Evolutionary conservation across 2,888 invertebrate species (phyloP).

Genomic region (Pandemis heparana): DNA sequence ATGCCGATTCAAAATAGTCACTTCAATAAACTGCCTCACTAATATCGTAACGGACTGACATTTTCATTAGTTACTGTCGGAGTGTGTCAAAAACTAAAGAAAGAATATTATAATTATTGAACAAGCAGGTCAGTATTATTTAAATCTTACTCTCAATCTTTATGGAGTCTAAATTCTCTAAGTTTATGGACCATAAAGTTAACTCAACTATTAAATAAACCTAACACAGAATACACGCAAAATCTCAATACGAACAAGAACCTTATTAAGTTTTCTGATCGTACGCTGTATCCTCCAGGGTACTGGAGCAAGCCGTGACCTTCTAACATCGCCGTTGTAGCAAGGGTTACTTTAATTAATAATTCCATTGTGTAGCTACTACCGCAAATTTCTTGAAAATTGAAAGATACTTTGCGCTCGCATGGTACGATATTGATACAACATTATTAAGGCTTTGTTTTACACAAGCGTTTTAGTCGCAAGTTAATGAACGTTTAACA

Average conservation of each 20-base stretch:
- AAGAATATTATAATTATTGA: background rate
- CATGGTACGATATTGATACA: constrained; percentile 5
- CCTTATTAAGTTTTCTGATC: background rate
- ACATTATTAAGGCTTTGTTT: constrained; percentile 8
- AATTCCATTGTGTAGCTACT: constrained; percentile 8
- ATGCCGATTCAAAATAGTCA: no score
- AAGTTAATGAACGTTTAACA: constrained; percentile 35
- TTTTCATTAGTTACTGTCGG: background rate
- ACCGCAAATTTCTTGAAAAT: constrained; percentile 19
- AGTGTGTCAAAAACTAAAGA: background rate
- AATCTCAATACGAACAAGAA: background rate
- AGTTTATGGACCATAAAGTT: no score
- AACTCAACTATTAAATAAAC: background rate
- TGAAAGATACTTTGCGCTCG: constrained; percentile 1
- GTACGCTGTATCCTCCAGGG: background rate
- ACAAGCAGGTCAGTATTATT: background rate
- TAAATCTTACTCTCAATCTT: background rate
- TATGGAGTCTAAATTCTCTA: background rate
- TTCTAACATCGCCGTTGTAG: background rate
- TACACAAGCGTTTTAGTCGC: constrained; percentile 47
- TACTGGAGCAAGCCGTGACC: background rate
- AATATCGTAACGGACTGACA: background rate
- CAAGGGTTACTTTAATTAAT: constrained; percentile 28
- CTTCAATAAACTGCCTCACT: no score
- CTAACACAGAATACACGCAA: background rate